Conservation (phyloP, 1,140 invertebrate genomes). For the Neodiprion pinetum region DNA sequence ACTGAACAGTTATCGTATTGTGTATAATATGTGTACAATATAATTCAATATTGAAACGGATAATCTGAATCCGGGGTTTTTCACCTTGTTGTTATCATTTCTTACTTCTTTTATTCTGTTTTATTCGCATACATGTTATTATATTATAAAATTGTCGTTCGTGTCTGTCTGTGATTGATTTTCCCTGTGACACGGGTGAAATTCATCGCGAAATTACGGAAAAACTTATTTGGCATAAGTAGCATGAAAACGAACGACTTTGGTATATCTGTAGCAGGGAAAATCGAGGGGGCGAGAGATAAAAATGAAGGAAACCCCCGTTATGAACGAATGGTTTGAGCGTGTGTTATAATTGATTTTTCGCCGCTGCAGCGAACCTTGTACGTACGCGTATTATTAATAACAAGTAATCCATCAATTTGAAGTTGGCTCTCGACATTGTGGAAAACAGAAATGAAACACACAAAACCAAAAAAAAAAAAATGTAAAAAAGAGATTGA, state of each 20-base stretch:
- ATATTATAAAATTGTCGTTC: too few species aligned
- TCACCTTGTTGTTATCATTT: neutral
- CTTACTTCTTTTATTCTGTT: neutral
- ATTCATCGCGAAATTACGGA: too few species aligned
- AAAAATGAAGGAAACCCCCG: too few species aligned
- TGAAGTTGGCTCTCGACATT: neutral
- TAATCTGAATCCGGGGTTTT: neutral
- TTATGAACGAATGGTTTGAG: too few species aligned
- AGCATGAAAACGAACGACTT: neutral
- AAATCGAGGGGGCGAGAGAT: neutral
- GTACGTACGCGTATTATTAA: neutral
- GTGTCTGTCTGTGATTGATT: too few species aligned
- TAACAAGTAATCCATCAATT: slow-evolving; percentile 6
- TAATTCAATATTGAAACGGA: neutral
- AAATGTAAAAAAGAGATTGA: neutral
- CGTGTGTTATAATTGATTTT: too few species aligned
- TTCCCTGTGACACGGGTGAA: too few species aligned
- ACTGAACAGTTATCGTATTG: slow-evolving; percentile 4
- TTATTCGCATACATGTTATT: neutral
- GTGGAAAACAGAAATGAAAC: too few species aligned
- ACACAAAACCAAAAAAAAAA: too few species aligned
- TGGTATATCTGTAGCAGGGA: neutral
- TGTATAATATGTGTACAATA: neutral
- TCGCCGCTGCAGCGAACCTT: too few species aligned
- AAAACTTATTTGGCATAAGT: too few species aligned